A percentile compares a stretch with the other conserved stretches of the same genome.
Conservation (phyloP, 2,888 invertebrate species). For the Melinaea menophilus region DNA sequence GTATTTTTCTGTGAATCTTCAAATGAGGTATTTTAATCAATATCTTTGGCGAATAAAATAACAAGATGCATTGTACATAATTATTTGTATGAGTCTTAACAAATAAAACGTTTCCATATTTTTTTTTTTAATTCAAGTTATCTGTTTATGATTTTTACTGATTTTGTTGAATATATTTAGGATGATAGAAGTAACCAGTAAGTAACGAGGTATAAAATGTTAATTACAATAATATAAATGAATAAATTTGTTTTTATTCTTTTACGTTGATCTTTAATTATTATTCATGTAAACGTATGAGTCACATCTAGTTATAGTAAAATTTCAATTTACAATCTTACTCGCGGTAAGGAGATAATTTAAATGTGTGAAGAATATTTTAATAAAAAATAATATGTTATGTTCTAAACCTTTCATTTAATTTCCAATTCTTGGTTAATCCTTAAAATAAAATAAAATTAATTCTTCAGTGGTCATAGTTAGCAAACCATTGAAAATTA, state of each 20-base stretch:
- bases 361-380: slow-evolving; percentile 40
- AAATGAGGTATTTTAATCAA: slow-evolving; percentile 61
- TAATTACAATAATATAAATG: no score
- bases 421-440: neutral
- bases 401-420: slow-evolving; percentile 33
- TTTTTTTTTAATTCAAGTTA: no score
- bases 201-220: no score
- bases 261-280: neutral
- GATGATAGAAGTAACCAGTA: no score
- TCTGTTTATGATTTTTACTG: no score
- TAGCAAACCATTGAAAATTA: no score
- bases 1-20: slow-evolving; percentile 37
- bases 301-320: slow-evolving; percentile 31
- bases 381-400: slow-evolving; percentile 50
- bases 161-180: no score
- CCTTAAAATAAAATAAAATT: no score
- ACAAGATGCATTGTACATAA: slow-evolving; percentile 8
- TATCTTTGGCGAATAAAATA: slow-evolving; percentile 36
- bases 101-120: no score
- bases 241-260: no score
- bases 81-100: neutral
- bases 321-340: slow-evolving; percentile 10
- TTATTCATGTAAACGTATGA: neutral
- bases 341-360: slow-evolving; percentile 41
- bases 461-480: no score